A percentile compares a stretch with the other conserved stretches of the same genome.
These are phyloP conservation scores for Cheilosia soror DNA, from an alignment of 2,888 invertebrate species.

Conservation along the genomic window DNA sequence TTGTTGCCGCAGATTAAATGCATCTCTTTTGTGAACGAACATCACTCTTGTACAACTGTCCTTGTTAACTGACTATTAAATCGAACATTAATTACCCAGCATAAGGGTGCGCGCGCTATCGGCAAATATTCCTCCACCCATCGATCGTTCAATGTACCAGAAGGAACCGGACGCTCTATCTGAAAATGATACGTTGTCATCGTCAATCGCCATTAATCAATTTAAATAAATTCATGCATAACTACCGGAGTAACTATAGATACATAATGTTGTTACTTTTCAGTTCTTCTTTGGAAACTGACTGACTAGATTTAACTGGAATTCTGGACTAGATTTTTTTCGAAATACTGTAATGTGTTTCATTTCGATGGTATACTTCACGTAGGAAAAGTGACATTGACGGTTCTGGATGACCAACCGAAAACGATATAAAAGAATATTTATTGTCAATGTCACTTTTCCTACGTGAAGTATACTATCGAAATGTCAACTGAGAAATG, in stretches of 20 bases:
- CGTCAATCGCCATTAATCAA: slow-evolving; percentile 62
- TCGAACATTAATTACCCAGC: slow-evolving; percentile 73
- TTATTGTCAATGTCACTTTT: background rate
- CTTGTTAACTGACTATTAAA: slow-evolving; percentile 72
- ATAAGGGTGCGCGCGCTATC: slow-evolving; percentile 24
- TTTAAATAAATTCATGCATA: slow-evolving; percentile 69
- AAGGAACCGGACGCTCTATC: slow-evolving; percentile 21
- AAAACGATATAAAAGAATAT: too few species aligned
- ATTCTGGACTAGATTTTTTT: too few species aligned
- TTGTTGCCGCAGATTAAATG: slow-evolving; percentile 53
- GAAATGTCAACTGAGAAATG: too few species aligned
- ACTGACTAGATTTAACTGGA: background rate
- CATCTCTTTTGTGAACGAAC: slow-evolving; percentile 41
- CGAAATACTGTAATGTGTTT: too few species aligned
- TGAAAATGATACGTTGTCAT: slow-evolving; percentile 41
- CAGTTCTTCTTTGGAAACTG: slow-evolving; percentile 20
- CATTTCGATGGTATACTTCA: too few species aligned
- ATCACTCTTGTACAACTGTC: slow-evolving; percentile 58
- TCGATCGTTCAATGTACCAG: slow-evolving; percentile 15
- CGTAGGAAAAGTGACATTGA: too few species aligned
- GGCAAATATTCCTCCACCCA: background rate
- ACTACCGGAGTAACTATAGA: background rate
- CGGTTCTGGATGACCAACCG: too few species aligned
- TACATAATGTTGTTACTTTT: slow-evolving; percentile 36
- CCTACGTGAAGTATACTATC: background rate